Evolutionary conservation across 2,888 invertebrate genomes (phyloP).

Genomic region (Heteromyza rotundicornis): DNA sequence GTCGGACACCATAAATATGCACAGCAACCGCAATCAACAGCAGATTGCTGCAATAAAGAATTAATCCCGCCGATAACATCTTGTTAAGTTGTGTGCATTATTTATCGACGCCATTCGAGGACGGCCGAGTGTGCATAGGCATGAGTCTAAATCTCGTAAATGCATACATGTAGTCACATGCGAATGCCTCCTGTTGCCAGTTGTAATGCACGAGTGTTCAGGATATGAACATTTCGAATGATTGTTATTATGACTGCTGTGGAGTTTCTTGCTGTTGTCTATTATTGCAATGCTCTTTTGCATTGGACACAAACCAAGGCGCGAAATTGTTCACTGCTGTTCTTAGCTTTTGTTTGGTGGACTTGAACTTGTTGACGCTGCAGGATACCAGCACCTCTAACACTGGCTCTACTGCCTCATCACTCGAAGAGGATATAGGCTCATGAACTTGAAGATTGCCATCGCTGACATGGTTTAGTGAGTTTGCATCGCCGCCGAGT

Average conservation of each 20-base stretch:
- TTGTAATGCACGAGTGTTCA: not conserved
- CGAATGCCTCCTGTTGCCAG: not conserved
- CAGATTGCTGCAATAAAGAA: conserved; percentile 28
- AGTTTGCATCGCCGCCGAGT: too few species aligned
- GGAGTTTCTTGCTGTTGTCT: not conserved
- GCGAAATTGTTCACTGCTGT: too few species aligned
- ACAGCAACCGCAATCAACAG: conserved; percentile 11
- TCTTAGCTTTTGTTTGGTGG: too few species aligned
- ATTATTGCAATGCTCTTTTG: too few species aligned
- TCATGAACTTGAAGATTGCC: too few species aligned
- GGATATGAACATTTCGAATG: not conserved
- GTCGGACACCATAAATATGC: conserved; percentile 6
- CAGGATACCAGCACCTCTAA: too few species aligned
- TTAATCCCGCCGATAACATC: conserved; percentile 39
- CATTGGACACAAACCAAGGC: not conserved
- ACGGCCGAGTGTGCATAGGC: too few species aligned
- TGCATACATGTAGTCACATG: too few species aligned
- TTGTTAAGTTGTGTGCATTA: conserved; percentile 41
- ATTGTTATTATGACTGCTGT: not conserved
- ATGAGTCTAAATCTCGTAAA: too few species aligned
- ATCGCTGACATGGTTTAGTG: too few species aligned
- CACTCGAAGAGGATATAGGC: too few species aligned
- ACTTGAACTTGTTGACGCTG: not conserved
- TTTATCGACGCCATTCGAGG: conserved; percentile 19
- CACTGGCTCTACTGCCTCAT: too few species aligned